Base-by-base conservation (phyloP, 2,113 vertebrate species). In the Typhlomys cinereus region DNA sequence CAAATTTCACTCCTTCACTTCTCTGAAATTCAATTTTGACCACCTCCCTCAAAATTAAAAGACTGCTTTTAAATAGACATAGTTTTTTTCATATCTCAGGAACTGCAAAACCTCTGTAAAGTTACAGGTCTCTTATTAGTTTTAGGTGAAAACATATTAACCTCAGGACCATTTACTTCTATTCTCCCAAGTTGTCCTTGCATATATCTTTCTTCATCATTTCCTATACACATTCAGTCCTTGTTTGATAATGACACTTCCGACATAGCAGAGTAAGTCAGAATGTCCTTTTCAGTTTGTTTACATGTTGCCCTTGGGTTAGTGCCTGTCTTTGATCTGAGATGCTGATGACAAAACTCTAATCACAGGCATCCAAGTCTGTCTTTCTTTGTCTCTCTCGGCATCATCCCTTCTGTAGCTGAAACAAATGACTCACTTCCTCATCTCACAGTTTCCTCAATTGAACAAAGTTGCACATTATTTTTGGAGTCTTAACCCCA, bases 231-330 rank as follows among this genome's bases (percentile, higher is more conserved):
- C 9, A 54, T 67, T 57, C 61, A 78, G 10, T 31, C 39, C 89
- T 71, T 87, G 17, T 73, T 82, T 79, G 86, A 64, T 34, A 82
- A 27, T 14, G 67, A 13, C 15, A 17, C 39, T 12, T 4, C 6
- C 44, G 5, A 17, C 74, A 7, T 62, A 36, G 7, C 14, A 66
- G 46, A 31, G 34, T 83, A 84, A 46, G 3, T n/a, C 50, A 34
- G 29, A 88, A 71, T 91, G 31, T 76, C 6, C 44, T 78, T 75
- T 80, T 88, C 44, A 62, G 6, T 52, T 67, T n/a, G 48, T 36
- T 90, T 85, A 93, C 86, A 73, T 50, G 80, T 85, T 52, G 66
- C 10, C 9, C 21, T 79, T 71, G 46, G 69, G 41, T 75, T 66
- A 75, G 66, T 23, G 29, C n/a, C 81, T 69, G 44, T 59, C 25